Evolutionary conservation across 1,140 invertebrate species (phyloP).

Genomic region (Heliconius congener): DNA sequence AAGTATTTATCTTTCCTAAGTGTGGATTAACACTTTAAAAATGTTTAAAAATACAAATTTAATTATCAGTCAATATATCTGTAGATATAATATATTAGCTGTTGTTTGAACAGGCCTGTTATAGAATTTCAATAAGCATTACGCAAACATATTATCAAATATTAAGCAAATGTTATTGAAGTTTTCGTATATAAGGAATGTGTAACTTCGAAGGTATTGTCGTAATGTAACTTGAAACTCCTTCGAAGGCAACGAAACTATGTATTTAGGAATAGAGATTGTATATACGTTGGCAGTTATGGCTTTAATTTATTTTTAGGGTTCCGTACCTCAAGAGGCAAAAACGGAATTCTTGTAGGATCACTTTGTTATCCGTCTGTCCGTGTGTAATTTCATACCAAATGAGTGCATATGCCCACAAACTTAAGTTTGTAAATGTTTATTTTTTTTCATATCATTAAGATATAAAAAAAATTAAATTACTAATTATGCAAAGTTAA

Average conservation of each 20-base stretch:
- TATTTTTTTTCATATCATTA: too few relatives aligned
- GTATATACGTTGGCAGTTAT: neutral
- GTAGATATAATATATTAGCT: neutral
- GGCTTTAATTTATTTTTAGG: neutral
- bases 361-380: too few relatives aligned
- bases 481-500: too few relatives aligned
- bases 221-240: neutral
- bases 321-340: too few relatives aligned
- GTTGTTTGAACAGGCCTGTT: conserved; percentile 35
- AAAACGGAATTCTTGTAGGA: too few relatives aligned
- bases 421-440: too few relatives aligned
- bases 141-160: conserved; percentile 30
- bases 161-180: conserved; percentile 26
- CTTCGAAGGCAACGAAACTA: neutral
- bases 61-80: neutral
- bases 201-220: conserved; percentile 1
- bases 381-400: too few relatives aligned
- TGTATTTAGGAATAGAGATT: neutral
- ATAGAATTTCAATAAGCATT: conserved; percentile 35
- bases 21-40: too few relatives aligned
- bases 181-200: conserved; percentile 22
- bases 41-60: too few relatives aligned
- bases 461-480: too few relatives aligned
- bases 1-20: too few relatives aligned
- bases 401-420: too few relatives aligned